Base-by-base conservation (phyloP, 2,888 invertebrate species). In the Caenorhabditis sulstoni region DNA sequence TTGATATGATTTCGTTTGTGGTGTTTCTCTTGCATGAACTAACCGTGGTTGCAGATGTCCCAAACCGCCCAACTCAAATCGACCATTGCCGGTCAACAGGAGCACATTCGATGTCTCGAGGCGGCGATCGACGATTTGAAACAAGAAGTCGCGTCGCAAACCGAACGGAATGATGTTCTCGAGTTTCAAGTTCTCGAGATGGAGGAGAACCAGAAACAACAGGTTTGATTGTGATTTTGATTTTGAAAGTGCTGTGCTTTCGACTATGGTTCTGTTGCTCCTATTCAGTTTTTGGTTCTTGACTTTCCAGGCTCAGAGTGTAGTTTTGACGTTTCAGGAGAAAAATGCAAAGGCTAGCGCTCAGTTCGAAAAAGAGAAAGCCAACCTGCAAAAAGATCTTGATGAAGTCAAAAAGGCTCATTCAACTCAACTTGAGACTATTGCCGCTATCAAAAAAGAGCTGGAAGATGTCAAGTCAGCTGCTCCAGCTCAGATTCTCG, bases 131-230 rank as follows among this genome's bases (percentile, higher is more conserved):
- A 83, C 45, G 73, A 78, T 2, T 49, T 82, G 62, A 61, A 64
- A 20, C 65, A 82, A 18, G 59, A 76, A 58, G 64, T 82, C 20
- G 79, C 67, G 1, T 67, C 79, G 3, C 76, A 79, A 23, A 81
- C 79, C 23, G 86, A 89, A 29, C 77, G 82, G 59, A 87, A 87
- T 68, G 89, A 89, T 47, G 79, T 90, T 16, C 82, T 90, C 45
- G 89, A 89, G 67, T 89, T 89, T 64, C 89, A 89, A 79, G 74
- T 86, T 23, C 75, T 87, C 44, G 87, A 87, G 66, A 74, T 87
- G 82, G 77, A 82, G 50, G 66, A 81, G 49, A 79, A 59, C 39
- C 80, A 64, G 14, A 78, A 73, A 52, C 59, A 59, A 45, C 78
- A 78, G 78, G 71, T 75, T 75, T 75, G 66, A 45, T 29, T 29